Evolutionary conservation across 2,888 invertebrate genomes (phyloP).

Genomic region (Xanthia icteritia): DNA sequence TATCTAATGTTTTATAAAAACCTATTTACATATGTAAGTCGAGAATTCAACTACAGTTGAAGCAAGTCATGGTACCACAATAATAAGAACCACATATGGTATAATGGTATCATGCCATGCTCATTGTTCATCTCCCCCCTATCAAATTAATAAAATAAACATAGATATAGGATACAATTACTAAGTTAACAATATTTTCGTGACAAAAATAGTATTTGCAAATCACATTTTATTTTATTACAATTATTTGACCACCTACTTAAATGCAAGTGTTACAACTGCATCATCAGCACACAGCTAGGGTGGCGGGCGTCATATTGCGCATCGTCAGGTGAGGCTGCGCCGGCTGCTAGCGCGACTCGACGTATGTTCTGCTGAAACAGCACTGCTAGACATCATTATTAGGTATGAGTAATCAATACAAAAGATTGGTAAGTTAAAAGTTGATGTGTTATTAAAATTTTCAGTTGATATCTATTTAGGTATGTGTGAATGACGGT

Average conservation of each 20-base stretch:
- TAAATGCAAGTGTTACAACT: constrained; percentile 4
- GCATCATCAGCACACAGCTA: constrained; percentile 37
- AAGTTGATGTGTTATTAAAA: background rate
- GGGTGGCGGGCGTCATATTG: constrained; percentile 36
- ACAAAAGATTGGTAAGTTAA: background rate
- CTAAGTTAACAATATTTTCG: no score
- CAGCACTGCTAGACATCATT: background rate
- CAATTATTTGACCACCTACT: background rate
- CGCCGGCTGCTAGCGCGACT: constrained; percentile 8
- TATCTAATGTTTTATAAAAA: background rate
- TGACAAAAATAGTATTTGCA: background rate
- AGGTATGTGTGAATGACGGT: background rate
- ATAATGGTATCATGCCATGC: background rate
- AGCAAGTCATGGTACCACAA: background rate
- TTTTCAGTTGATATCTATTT: background rate
- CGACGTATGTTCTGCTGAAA: constrained; percentile 6
- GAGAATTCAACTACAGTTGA: background rate
- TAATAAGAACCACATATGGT: background rate
- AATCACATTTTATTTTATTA: background rate
- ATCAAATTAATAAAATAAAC: background rate
- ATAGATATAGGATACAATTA: background rate
- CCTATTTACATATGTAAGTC: background rate
- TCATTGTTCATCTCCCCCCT: background rate
- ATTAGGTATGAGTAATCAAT: background rate
- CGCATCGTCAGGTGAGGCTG: constrained; percentile 32